Evolutionary conservation across 2,888 invertebrate species (phyloP).

Genomic region (Apamea anceps): DNA sequence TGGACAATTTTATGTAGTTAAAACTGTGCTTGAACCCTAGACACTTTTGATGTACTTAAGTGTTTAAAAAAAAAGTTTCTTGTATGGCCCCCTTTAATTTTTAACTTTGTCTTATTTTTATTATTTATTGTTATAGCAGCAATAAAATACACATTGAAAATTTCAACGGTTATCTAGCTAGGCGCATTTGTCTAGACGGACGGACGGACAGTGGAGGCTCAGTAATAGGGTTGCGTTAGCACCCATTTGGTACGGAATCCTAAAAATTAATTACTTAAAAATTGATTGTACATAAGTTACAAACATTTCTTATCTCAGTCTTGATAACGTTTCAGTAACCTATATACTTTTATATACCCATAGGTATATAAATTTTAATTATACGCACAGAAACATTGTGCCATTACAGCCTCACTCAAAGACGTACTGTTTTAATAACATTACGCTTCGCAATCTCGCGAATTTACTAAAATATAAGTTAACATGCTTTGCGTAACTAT

Average conservation of each 20-base stretch:
- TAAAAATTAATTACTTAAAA: not conserved
- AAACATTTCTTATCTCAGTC: not conserved
- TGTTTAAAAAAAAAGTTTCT: no score
- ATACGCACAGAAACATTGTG: constrained; percentile 6
- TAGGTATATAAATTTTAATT: not conserved
- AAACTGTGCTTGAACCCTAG: no score
- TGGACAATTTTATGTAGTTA: no score
- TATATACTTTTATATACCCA: not conserved
- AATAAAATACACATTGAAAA: no score
- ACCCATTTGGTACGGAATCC: not conserved
- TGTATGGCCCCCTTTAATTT: no score
- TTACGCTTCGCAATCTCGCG: constrained; percentile 54
- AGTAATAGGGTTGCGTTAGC: not conserved
- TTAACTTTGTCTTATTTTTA: no score
- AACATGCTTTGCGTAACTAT: constrained; percentile 19
- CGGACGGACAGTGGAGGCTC: not conserved
- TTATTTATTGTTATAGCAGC: no score
- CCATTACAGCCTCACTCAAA: constrained; percentile 18
- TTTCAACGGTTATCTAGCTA: no score
- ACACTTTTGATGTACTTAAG: no score
- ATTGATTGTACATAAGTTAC: not conserved
- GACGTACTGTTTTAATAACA: constrained; percentile 65
- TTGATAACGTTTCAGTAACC: not conserved
- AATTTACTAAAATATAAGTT: constrained; percentile 59
- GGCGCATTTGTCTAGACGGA: not conserved